Conservation (phyloP, 2,888 invertebrate species). For the Clistopyga incitator region DNA sequence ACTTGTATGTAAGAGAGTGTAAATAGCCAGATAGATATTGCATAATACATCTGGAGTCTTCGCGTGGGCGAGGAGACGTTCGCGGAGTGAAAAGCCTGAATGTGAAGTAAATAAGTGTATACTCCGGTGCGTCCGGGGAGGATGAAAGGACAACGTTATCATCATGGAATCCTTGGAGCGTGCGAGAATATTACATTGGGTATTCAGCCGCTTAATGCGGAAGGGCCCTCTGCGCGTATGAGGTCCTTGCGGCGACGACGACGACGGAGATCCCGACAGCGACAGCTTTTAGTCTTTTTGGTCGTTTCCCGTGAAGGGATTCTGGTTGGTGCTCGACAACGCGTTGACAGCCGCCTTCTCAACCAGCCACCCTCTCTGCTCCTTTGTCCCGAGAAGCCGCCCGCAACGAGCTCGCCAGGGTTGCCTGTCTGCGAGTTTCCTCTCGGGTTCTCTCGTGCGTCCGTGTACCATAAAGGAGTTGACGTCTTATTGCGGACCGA, state of each 20-base stretch:
- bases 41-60: slow-evolving; percentile 1
- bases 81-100: neutral
- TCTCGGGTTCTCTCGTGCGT: slow-evolving; percentile 22
- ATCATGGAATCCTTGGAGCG: slow-evolving; percentile 50
- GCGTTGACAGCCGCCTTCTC: slow-evolving; percentile 52
- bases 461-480: slow-evolving; percentile 15
- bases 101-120: slow-evolving; percentile 18
- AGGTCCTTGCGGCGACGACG: slow-evolving; percentile 4
- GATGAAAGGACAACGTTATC: slow-evolving; percentile 29
- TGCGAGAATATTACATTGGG: slow-evolving; percentile 67
- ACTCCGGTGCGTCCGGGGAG: slow-evolving; percentile 13
- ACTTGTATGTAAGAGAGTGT: neutral
- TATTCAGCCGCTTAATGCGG: slow-evolving; percentile 69
- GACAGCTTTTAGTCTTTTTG: slow-evolving; percentile 34
- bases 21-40: neutral
- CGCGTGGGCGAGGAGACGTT: slow-evolving; percentile 6
- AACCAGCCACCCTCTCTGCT: slow-evolving; percentile 24
- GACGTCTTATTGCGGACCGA: slow-evolving; percentile 51
- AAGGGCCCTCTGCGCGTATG: slow-evolving; percentile 30
- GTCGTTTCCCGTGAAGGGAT: slow-evolving; percentile 38
- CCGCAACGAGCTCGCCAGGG: slow-evolving; percentile 38
- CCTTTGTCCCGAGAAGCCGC: slow-evolving; percentile 56
- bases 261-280: slow-evolving; percentile 11
- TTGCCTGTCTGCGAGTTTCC: slow-evolving; percentile 36
- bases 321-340: slow-evolving; percentile 28